A percentile compares a stretch with the other conserved stretches of the same genome.
These are phyloP conservation scores for Leptinotarsa rubiginosa DNA, from an alignment of 2,888 invertebrate genomes.

Conservation along the genomic window DNA sequence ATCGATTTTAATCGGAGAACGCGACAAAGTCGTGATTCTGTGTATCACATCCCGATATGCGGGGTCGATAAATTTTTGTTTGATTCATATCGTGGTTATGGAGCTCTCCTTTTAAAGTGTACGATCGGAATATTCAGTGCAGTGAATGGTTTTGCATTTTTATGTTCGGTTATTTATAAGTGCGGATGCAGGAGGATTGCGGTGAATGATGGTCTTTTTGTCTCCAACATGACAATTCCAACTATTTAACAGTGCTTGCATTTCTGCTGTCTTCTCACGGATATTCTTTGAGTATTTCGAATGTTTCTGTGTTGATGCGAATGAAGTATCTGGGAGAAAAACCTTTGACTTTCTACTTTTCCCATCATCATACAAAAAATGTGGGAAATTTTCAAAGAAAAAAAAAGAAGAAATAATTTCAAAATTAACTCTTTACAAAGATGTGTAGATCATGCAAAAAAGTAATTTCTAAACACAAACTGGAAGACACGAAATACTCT, in stretches of 20 bases:
- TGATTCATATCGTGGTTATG: constrained; percentile 43
- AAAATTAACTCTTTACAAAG: too few relatives aligned
- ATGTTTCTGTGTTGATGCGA: too few relatives aligned
- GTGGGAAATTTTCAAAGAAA: too few relatives aligned
- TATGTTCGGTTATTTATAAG: constrained; percentile 13
- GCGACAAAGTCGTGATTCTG: constrained; percentile 48
- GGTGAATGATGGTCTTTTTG: constrained; percentile 1
- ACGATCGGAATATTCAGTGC: constrained; percentile 9
- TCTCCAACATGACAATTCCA: neutral
- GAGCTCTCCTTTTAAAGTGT: constrained; percentile 15
- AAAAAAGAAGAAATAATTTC: too few relatives aligned
- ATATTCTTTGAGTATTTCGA: neutral
- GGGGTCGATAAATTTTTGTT: constrained; percentile 51
- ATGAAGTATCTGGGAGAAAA: too few relatives aligned
- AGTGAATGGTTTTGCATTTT: constrained; percentile 10
- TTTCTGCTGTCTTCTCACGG: constrained; percentile 1
- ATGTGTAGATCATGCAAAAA: too few relatives aligned
- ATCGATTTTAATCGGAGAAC: constrained; percentile 39
- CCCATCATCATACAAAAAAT: too few relatives aligned
- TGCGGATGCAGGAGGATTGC: constrained; percentile 6
- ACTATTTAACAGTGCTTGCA: constrained; percentile 11
- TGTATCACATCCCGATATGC: constrained; percentile 50
- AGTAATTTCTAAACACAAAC: too few relatives aligned
- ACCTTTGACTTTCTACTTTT: too few relatives aligned
- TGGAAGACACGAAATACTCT: too few relatives aligned